These are phyloP conservation scores for Tubulanus polymorphus DNA, from an alignment of 2,888 invertebrate species.

Conservation along the genomic window DNA sequence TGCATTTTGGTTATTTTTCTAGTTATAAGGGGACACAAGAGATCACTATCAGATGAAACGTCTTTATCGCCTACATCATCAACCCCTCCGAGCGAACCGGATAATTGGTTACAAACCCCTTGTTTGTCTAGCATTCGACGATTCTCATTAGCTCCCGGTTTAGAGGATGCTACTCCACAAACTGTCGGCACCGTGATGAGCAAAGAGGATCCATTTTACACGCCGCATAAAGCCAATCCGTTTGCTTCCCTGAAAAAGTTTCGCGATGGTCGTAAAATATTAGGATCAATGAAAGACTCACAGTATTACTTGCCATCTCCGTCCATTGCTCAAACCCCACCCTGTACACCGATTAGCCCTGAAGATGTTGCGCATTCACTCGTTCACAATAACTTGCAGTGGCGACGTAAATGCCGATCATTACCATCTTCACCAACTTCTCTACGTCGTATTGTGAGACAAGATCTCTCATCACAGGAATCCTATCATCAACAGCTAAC, in stretches of 20 bases:
- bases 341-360: constrained; percentile 34
- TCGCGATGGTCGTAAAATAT: constrained; percentile 39
- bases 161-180: constrained; percentile 63
- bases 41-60: constrained; percentile 37
- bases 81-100: neutral
- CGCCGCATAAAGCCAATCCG: constrained; percentile 40
- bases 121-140: constrained; percentile 42
- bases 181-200: constrained; percentile 81
- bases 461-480: no score
- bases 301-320: constrained; percentile 63
- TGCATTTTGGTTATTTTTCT: no score
- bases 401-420: constrained; percentile 38
- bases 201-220: constrained; percentile 51
- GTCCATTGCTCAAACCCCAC: constrained; percentile 36
- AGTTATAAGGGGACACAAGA: constrained; percentile 23
- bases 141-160: constrained; percentile 69
- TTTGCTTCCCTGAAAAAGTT: constrained; percentile 41
- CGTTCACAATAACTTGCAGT: constrained; percentile 1
- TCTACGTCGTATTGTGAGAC: no score
- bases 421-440: constrained; percentile 45
- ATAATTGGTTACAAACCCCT: neutral
- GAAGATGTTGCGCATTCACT: constrained; percentile 3
- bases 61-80: neutral
- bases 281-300: constrained; percentile 30
- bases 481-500: no score